Base-by-base conservation (phyloP, 2,888 invertebrate species). In the Parascotia fuliginaria region DNA sequence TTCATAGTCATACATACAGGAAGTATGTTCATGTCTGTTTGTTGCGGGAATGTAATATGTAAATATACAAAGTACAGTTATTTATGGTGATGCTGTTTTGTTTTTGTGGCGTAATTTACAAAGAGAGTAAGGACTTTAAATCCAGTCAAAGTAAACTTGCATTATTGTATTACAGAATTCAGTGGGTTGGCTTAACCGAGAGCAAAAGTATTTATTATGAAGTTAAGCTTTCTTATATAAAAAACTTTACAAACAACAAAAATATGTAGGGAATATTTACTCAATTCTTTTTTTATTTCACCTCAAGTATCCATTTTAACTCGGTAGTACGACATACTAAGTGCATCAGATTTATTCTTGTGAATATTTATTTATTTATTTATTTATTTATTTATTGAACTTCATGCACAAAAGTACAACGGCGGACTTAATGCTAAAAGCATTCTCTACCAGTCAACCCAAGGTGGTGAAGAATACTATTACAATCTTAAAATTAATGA, bases 91-190 rank as follows among this genome's bases (percentile, higher is more conserved):
- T 63, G 49, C 43, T 62, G 60, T 58, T 54, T 69, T 67, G 63
- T 67, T 64, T 67, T 55, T 51, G 52, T 65, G 55, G 52, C 46
- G 46, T 60, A 54, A 56, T 53, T 53, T 45, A 43, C 42, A 47
- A 33, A 60, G 34, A 32, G 39, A 72, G 60, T 70, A 65, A 70
- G 68, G 60, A 56, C 44, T 56, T 55, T 62, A 55, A 71, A 69
- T 75, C 62, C 63, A 54, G 63, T 64, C 64, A 63, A 63, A 75
- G 62, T 71, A 57, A 52, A 68, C 64, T 67, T 71, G 70, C 66
- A 70, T 64, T n/a, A 70, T 73, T 72, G 62, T 70, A 60, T 64
- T 71, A 64, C 66, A 69, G 64, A 61, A 66, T 76, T 64, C 45
- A 40, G 55, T 45, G 68, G 77, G 76, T 76, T 73, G 69, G 59